These are phyloP conservation scores for Frankliniella fusca DNA, from an alignment of 2,888 invertebrate species.

Conservation along the genomic window DNA sequence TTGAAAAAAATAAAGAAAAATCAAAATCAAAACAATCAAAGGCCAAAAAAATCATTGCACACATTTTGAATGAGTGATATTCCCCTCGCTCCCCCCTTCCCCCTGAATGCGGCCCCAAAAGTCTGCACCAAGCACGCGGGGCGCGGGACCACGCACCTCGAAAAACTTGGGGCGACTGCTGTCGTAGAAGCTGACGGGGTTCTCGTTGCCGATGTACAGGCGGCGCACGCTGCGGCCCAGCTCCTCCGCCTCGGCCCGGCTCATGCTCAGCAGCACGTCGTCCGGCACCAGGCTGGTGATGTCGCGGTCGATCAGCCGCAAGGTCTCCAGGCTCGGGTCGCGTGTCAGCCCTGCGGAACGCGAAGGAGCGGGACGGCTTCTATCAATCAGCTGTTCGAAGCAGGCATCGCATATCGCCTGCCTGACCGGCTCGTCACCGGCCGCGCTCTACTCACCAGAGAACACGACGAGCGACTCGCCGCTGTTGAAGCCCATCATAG, in stretches of 20 bases:
- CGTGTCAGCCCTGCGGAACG: neutral
- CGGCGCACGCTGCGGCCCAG: neutral
- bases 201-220: neutral
- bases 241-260: neutral
- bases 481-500: constrained; percentile 12
- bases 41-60: too few relatives aligned
- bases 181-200: neutral
- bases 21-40: too few relatives aligned
- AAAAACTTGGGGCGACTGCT: neutral
- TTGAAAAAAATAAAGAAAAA: too few relatives aligned
- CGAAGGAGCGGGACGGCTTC: neutral
- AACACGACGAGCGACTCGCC: constrained; percentile 3
- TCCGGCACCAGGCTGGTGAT: neutral
- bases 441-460: neutral
- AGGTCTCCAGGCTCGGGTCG: neutral
- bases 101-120: too few relatives aligned
- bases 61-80: too few relatives aligned
- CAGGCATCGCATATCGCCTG: neutral
- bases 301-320: neutral
- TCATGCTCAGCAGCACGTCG: neutral
- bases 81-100: too few relatives aligned
- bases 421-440: neutral
- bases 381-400: neutral
- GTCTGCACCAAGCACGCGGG: too few relatives aligned
- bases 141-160: neutral